Evolutionary conservation across 2,888 invertebrate genomes (phyloP).

Genomic region (Nymphalis urticae): DNA sequence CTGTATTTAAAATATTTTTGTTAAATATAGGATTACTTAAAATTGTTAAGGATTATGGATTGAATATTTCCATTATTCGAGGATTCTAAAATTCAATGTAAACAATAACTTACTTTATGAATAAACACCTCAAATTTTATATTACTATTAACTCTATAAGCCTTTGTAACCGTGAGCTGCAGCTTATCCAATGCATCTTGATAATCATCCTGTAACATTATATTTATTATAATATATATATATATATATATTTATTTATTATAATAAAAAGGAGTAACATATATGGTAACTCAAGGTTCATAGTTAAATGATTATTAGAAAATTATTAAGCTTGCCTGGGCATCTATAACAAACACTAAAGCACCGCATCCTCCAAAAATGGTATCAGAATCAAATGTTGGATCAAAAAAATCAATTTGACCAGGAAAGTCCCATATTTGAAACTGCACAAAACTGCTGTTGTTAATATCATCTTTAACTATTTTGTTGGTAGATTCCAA

Average conservation of each 20-base stretch:
- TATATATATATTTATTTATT: no score
- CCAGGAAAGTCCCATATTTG: slow-evolving; percentile 99
- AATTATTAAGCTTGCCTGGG: slow-evolving; percentile 84
- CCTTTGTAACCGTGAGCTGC: slow-evolving; percentile 95
- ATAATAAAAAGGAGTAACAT: no score
- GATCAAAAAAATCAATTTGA: slow-evolving; percentile 98
- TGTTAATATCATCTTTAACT: slow-evolving; percentile 98
- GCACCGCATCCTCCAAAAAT: slow-evolving; percentile 99
- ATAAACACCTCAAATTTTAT: slow-evolving; percentile 99
- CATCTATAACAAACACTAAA: slow-evolving; percentile 99
- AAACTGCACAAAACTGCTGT: slow-evolving; percentile 98
- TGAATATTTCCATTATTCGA: not conserved
- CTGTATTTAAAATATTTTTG: slow-evolving; percentile 48
- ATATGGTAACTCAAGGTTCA: no score
- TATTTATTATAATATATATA: no score
- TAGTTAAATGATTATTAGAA: not conserved
- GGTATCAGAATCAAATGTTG: slow-evolving; percentile 96
- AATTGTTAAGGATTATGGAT: not conserved
- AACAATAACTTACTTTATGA: slow-evolving; percentile 86
- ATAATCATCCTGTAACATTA: slow-evolving; percentile 91
- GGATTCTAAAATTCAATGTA: not conserved
- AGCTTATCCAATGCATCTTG: slow-evolving; percentile 96
- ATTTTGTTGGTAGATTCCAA: slow-evolving; percentile 99
- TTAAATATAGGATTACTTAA: no score
- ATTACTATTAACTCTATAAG: slow-evolving; percentile 96